Base-by-base conservation (phyloP, 2,113 vertebrate species). In the Pampusana beccarii region DNA sequence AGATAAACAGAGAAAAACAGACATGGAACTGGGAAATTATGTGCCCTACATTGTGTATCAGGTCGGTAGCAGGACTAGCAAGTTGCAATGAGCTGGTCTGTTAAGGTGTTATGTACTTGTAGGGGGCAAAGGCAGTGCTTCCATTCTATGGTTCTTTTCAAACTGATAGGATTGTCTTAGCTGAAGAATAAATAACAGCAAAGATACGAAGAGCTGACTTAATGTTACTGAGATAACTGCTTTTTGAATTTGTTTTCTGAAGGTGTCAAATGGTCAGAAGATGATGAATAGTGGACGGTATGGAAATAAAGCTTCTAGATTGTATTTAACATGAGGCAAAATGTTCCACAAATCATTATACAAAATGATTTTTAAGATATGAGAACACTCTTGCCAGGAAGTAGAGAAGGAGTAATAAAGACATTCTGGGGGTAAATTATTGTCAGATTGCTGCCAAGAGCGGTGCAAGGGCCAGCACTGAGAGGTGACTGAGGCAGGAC, bases 81-180 rank as follows among this genome's bases (percentile, higher is more conserved):
- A 80, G 50, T 38, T 88, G 14, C 5, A n/a, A 16, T 42, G 16
- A 72, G 11, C 48, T n/a, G 18, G 6, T 58, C 42, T 86, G n/a
- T 74, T 79, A 46, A 66, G 51, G 16, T 80, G 31, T n/a, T 73
- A 29, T 0, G 0, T 15, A 14, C 9, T 69, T 0, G 1, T 6
- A 80, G 48, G 19, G 86, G 25, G 18, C 38, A 50, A 69, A 91
- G 42, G 11, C 4, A 12, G 24, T 11, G 9, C 16, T 92, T 80
- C 31, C 36, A 9, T 69, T 75, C 65, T 71, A 25, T 4, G 3
- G 18, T 44, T 56, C 7, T 75, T 56, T 88, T 72, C 42, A 60
- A 81, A 64, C 19, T 67, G 21, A 31, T 54, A 50, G 9, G 6
- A 36, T 74, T 20, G 15, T 65, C 25, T 78, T 66, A 23, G 80